These are phyloP conservation scores for Aotus griseimembra DNA, from an alignment of 2,797 vertebrate genomes.

Conservation along the genomic window DNA sequence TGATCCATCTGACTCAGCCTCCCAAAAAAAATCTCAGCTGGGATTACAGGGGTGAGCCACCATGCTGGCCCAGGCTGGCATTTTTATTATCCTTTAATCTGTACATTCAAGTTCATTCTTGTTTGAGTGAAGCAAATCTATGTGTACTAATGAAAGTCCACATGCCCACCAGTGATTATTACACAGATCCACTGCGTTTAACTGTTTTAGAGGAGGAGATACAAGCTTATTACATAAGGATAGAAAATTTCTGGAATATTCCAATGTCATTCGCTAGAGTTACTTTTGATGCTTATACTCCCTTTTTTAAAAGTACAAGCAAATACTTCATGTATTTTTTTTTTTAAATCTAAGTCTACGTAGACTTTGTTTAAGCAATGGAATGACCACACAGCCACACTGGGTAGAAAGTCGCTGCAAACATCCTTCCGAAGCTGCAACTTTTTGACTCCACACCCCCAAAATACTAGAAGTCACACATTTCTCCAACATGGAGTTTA, in stretches of 20 bases:
- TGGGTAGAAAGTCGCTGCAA: too few species aligned
- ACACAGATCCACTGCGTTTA: background rate
- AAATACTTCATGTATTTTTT: background rate
- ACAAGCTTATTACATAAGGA: too few species aligned
- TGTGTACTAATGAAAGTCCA: fast-evolving
- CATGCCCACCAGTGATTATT: fast-evolving
- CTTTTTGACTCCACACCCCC: fast-evolving
- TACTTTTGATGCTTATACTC: background rate
- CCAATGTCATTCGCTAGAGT: background rate
- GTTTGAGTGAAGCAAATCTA: fast-evolving
- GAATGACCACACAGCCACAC: fast-evolving
- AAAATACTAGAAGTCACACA: fast-evolving
- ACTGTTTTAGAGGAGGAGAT: background rate
- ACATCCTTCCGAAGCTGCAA: background rate
- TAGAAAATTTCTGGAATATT: background rate
- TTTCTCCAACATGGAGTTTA: fast-evolving
- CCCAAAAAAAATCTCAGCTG: too few species aligned
- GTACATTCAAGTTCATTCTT: fast-evolving
- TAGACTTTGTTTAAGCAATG: background rate
- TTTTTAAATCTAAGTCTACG: background rate
- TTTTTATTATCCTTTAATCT: fast-evolving
- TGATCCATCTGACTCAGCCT: too few species aligned
- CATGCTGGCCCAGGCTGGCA: fast-evolving
- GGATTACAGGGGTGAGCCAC: too few species aligned
- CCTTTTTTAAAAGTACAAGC: background rate